A percentile compares a stretch with the other conserved stretches of the same genome.
phyloP scores from a whole-genome alignment of 2,797 vertebrate genomes.

The Melanitta fusca region DNA sequence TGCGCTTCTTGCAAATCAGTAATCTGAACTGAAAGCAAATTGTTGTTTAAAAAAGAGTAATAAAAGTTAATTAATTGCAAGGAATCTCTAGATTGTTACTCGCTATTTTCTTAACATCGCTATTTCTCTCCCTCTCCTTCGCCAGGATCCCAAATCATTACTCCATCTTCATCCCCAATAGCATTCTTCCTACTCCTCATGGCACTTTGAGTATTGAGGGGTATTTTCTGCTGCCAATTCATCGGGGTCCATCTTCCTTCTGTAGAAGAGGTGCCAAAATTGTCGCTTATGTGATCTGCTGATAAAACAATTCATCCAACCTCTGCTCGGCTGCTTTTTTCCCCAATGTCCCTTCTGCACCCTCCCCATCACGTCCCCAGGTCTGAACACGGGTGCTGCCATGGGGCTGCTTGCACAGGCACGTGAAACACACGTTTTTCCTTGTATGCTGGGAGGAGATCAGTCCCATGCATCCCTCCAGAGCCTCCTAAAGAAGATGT shows the following conservation, averaged over 20 bases:
- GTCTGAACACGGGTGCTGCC: neutral
- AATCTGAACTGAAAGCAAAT: neutral
- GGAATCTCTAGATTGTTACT: neutral
- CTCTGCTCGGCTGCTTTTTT: neutral
- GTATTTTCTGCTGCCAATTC: neutral
- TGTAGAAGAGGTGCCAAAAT: neutral
- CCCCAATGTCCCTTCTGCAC: neutral
- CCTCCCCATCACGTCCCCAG: neutral
- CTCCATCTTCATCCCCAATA: neutral
- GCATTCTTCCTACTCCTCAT: neutral
- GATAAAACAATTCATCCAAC: neutral
- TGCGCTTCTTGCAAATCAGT: neutral
- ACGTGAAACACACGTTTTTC: rapidly evolving
- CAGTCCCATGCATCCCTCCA: neutral
- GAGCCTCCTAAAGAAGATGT: neutral
- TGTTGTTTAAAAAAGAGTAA: neutral
- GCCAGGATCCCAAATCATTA: neutral
- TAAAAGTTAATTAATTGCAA: neutral
- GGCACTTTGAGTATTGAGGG: neutral
- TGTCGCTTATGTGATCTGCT: rapidly evolving
- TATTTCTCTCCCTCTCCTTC: neutral
- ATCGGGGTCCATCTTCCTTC: neutral
- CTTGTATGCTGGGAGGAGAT: neutral
- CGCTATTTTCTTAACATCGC: rapidly evolving
- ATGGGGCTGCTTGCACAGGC: neutral